Evolutionary conservation across 2,888 invertebrate species (phyloP).

Genomic region (Heteromyza rotundicornis): DNA sequence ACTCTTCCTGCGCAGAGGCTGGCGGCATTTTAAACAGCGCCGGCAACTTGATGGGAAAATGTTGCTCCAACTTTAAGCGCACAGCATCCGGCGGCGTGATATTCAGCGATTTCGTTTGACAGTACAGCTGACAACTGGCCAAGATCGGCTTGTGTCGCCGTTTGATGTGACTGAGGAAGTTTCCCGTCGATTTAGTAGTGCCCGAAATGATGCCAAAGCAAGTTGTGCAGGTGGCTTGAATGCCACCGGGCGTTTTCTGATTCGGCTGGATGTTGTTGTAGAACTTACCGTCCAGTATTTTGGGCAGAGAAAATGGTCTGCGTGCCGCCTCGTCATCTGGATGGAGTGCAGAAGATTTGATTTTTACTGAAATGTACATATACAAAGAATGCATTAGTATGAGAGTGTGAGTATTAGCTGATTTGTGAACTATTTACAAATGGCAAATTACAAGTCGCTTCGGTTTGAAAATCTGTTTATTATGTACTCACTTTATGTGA

Average conservation of each 20-base stretch:
- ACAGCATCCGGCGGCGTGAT: too few species aligned
- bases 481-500: too few species aligned
- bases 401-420: too few species aligned
- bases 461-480: too few species aligned
- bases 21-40: slow-evolving; percentile 20
- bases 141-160: slow-evolving; percentile 51
- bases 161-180: slow-evolving; percentile 56
- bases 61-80: too few species aligned
- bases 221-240: slow-evolving; percentile 56
- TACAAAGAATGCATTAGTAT: too few species aligned
- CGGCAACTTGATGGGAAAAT: neutral
- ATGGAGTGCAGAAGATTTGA: too few species aligned
- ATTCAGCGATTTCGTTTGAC: slow-evolving; percentile 46
- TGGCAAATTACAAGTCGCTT: too few species aligned
- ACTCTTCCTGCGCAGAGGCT: too few species aligned
- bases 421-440: too few species aligned
- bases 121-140: slow-evolving; percentile 48
- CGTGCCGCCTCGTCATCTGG: too few species aligned
- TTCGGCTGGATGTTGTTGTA: slow-evolving; percentile 56
- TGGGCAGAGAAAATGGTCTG: slow-evolving; percentile 48
- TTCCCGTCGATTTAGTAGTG: slow-evolving; percentile 56
- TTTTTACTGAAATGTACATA: too few species aligned
- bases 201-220: slow-evolving; percentile 54
- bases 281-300: slow-evolving; percentile 55
- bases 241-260: slow-evolving; percentile 53